Evolutionary conservation across 2,113 vertebrate species (phyloP).

Genomic region (Anser brachyrhynchus): DNA sequence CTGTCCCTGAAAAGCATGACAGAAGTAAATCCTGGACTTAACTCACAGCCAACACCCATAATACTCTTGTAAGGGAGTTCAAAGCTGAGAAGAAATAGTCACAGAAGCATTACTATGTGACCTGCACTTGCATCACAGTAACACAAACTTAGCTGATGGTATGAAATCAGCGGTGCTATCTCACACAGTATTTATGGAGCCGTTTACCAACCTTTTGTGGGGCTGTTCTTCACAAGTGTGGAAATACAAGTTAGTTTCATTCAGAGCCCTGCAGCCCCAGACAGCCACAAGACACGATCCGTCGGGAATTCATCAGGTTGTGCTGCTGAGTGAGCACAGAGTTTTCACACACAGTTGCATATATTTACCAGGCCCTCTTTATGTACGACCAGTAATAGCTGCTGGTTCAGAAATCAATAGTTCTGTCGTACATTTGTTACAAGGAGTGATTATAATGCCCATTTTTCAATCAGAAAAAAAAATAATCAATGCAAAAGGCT

Average conservation of each 20-base stretch:
- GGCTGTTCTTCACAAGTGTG: neutral
- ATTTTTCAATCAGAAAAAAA: slow-evolving; percentile 3
- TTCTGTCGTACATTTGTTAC: neutral
- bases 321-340: neutral
- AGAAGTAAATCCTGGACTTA: neutral
- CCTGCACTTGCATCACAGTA: neutral
- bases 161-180: neutral
- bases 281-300: neutral
- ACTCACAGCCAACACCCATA: neutral
- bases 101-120: neutral
- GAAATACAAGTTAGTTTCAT: neutral
- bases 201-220: neutral
- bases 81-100: neutral
- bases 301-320: neutral
- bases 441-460: neutral
- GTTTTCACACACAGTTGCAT: neutral
- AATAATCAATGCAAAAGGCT: neutral
- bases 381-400: neutral
- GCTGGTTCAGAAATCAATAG: neutral
- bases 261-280: neutral
- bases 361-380: neutral
- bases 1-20: neutral
- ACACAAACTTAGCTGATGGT: neutral
- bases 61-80: neutral
- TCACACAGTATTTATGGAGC: neutral